Conservation (phyloP, 1,140 invertebrate species). For the Lepidurus packardi region DNA sequence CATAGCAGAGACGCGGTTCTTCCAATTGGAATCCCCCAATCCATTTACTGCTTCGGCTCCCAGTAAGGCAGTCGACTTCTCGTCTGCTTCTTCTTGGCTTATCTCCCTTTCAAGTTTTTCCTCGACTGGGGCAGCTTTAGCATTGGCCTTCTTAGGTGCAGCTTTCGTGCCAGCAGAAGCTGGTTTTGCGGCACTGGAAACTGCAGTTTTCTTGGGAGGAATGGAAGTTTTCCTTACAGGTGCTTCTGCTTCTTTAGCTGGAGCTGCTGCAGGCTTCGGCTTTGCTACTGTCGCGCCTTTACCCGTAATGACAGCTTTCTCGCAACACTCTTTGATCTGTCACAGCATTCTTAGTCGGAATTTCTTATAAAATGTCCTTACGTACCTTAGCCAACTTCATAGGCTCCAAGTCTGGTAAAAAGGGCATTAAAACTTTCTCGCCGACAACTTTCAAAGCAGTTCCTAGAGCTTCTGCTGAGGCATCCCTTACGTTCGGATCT, state of each 20-base stretch:
- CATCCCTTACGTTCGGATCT: constrained; percentile 78
- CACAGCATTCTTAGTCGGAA: constrained; percentile 28
- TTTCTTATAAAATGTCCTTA: background rate
- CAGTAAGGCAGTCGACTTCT: constrained; percentile 58
- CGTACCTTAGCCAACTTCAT: constrained; percentile 85
- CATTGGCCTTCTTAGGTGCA: constrained; percentile 37
- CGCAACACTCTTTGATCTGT: constrained; percentile 84
- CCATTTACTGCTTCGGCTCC: constrained; percentile 58
- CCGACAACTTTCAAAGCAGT: constrained; percentile 88
- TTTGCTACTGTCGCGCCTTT: constrained; percentile 50
- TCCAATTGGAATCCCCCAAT: constrained; percentile 76
- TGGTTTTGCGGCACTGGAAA: constrained; percentile 35
- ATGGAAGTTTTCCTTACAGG: constrained; percentile 40
- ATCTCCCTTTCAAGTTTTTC: constrained; percentile 46
- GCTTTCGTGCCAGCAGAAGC: constrained; percentile 28
- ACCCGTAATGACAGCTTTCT: constrained; percentile 76
- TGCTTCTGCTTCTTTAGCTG: constrained; percentile 36
- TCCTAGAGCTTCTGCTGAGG: constrained; percentile 83
- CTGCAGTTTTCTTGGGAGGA: constrained; percentile 36
- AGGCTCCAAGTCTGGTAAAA: constrained; percentile 79
- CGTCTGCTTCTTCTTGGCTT: constrained; percentile 63
- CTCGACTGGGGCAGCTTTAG: constrained; percentile 44
- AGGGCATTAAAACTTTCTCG: constrained; percentile 80
- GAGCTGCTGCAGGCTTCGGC: constrained; percentile 49
- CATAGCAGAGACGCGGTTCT: constrained; percentile 68